Percentiles rank a stretch among this genome's conserved stretches.
These are phyloP conservation scores for Sceloporus undulatus DNA, from an alignment of 2,113 vertebrate species.

Conservation along the genomic window DNA sequence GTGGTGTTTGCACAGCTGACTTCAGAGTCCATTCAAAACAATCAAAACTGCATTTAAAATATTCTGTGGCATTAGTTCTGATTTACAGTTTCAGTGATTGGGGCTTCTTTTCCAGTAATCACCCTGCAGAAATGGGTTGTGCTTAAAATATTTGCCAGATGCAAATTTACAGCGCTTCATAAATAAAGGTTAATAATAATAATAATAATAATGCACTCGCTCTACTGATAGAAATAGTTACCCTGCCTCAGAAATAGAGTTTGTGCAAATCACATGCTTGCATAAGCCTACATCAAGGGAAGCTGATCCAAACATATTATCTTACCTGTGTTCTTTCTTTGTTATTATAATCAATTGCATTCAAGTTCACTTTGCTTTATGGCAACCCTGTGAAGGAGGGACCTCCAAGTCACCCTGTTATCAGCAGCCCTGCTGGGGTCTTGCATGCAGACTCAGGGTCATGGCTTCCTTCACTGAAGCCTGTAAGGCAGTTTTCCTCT, in stretches of 20 bases:
- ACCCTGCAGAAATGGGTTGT: conserved; percentile 48
- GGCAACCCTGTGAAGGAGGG: no score
- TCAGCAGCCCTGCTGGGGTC: no score
- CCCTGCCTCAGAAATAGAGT: neutral
- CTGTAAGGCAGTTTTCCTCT: no score
- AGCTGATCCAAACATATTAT: neutral
- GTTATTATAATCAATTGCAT: no score
- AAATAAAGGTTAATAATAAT: no score
- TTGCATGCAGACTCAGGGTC: no score
- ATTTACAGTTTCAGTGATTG: conserved; percentile 28
- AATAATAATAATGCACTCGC: no score
- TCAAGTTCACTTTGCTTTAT: no score
- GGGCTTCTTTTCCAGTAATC: conserved; percentile 64
- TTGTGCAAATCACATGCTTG: neutral
- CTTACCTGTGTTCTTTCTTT: no score
- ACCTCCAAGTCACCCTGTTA: no score
- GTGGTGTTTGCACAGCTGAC: conserved; percentile 67
- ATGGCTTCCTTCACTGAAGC: no score
- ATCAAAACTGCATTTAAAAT: conserved; percentile 44
- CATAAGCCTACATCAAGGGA: neutral
- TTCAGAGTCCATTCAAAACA: conserved; percentile 53
- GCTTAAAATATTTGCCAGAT: conserved; percentile 29
- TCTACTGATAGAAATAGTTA: neutral
- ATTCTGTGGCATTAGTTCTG: neutral
- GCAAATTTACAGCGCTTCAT: no score